Conservation (phyloP, 2,888 invertebrate genomes). For the Drosophila birchii region DNA sequence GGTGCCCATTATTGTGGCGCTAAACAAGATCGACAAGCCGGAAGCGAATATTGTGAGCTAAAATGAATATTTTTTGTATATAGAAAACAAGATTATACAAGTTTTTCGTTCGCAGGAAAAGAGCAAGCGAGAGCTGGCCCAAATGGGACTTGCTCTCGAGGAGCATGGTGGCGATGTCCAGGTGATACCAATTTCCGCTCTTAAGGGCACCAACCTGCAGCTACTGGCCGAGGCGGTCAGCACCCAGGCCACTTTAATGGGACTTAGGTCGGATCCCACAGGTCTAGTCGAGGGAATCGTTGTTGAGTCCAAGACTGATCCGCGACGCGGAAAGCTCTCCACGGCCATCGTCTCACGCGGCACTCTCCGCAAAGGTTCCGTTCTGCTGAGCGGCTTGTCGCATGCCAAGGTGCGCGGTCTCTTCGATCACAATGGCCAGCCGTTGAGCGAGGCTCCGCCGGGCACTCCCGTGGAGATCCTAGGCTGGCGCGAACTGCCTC, state of each 20-base stretch:
- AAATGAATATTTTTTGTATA: accelerated
- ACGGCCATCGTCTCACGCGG: conserved; percentile 94
- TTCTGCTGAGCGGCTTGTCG: conserved; percentile 92
- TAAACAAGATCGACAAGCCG: conserved; percentile 99
- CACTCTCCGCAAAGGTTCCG: conserved; percentile 90
- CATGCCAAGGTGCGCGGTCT: conserved; percentile 94
- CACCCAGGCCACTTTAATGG: conserved; percentile 93
- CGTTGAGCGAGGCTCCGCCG: conserved; percentile 89
- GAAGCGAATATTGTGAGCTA: conserved; percentile 93
- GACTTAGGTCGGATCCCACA: conserved; percentile 92
- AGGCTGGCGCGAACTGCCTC: conserved; percentile 96
- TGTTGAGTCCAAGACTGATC: conserved; percentile 92
- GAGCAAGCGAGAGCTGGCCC: conserved; percentile 90
- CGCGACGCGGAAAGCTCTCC: conserved; percentile 90
- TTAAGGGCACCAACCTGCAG: conserved; percentile 91
- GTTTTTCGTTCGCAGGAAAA: conserved; percentile 86
- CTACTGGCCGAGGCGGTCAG: conserved; percentile 93
- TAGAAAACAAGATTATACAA: neutral
- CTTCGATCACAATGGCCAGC: conserved; percentile 90
- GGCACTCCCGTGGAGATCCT: conserved; percentile 92
- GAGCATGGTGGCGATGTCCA: conserved; percentile 96
- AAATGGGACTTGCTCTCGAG: conserved; percentile 93
- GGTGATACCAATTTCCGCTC: conserved; percentile 95
- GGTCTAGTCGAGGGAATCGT: conserved; percentile 96
- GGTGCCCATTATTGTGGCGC: conserved; percentile 98